These are phyloP conservation scores for Oxycera nigricornis DNA, from an alignment of 2,888 invertebrate genomes.

Conservation along the genomic window DNA sequence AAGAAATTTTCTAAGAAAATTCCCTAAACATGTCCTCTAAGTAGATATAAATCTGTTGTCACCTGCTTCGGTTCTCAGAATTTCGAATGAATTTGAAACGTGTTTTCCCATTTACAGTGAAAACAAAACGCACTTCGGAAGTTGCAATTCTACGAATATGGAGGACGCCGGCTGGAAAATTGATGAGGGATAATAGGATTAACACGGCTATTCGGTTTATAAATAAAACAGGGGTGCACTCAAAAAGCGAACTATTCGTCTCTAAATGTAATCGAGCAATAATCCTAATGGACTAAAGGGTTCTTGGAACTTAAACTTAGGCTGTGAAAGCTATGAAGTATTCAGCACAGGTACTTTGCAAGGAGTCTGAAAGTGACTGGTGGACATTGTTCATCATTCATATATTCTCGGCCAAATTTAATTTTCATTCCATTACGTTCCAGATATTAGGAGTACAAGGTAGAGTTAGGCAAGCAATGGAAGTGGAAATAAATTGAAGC, in stretches of 20 bases:
- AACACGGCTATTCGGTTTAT: constrained; percentile 36
- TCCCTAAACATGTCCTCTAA: too few relatives aligned
- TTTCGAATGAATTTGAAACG: constrained; percentile 31
- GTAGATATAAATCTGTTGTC: constrained; percentile 28
- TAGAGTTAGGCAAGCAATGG: too few relatives aligned
- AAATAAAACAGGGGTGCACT: constrained; percentile 38
- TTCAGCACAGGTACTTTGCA: too few relatives aligned
- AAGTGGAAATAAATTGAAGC: too few relatives aligned
- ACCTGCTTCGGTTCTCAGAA: constrained; percentile 32
- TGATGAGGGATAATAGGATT: constrained; percentile 39
- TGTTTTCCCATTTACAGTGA: too few relatives aligned
- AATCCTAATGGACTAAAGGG: constrained; percentile 41
- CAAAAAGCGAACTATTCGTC: constrained; percentile 34
- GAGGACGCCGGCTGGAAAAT: constrained; percentile 30
- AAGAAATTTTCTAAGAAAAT: too few relatives aligned
- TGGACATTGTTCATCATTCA: constrained; percentile 25
- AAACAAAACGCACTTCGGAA: constrained; percentile 11
- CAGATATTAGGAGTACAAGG: too few relatives aligned
- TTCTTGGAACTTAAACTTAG: constrained; percentile 9
- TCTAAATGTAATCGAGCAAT: constrained; percentile 42
- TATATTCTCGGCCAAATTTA: background rate
- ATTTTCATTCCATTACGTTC: constrained; percentile 1
- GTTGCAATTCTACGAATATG: background rate
- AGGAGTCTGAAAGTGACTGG: background rate
- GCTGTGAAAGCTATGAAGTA: too few relatives aligned